These are phyloP conservation scores for Columba janthina DNA, from an alignment of 2,113 vertebrate species.

Conservation along the genomic window DNA sequence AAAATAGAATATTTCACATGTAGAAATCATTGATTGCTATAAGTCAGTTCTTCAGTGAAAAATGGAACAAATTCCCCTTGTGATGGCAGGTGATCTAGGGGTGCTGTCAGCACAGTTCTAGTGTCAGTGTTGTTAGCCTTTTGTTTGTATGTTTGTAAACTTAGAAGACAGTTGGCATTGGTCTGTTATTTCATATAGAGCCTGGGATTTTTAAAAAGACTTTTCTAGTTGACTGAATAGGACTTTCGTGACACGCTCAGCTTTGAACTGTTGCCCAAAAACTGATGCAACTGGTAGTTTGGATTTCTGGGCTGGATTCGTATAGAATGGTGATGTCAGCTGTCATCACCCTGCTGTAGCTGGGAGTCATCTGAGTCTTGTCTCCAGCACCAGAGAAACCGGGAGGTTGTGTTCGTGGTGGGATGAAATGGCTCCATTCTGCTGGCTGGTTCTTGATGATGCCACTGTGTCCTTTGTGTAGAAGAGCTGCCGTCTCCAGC, in stretches of 20 bases:
- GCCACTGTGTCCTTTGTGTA: neutral
- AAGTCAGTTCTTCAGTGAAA: neutral
- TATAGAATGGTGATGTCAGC: constrained; percentile 43
- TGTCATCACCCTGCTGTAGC: constrained; percentile 49
- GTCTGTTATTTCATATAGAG: neutral
- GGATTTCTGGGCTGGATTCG: constrained; percentile 48
- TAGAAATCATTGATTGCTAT: neutral
- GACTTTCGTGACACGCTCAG: constrained; percentile 18
- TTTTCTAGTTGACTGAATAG: constrained; percentile 5
- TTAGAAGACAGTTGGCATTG: neutral
- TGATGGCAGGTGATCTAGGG: neutral
- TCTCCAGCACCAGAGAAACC: neutral
- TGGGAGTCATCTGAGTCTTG: constrained; percentile 30
- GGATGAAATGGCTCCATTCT: neutral
- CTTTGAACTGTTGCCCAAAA: constrained; percentile 61
- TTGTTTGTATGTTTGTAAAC: constrained; percentile 15
- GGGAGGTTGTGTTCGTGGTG: neutral
- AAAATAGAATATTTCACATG: neutral
- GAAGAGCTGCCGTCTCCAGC: neutral
- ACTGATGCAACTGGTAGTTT: constrained; percentile 55
- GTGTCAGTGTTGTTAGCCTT: neutral
- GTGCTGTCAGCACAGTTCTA: neutral
- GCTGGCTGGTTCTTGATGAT: neutral
- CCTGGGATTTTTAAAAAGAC: neutral
- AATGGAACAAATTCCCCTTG: neutral